Base-by-base conservation (phyloP, 1,140 invertebrate genomes). In the Archegozetes longisetosus region DNA sequence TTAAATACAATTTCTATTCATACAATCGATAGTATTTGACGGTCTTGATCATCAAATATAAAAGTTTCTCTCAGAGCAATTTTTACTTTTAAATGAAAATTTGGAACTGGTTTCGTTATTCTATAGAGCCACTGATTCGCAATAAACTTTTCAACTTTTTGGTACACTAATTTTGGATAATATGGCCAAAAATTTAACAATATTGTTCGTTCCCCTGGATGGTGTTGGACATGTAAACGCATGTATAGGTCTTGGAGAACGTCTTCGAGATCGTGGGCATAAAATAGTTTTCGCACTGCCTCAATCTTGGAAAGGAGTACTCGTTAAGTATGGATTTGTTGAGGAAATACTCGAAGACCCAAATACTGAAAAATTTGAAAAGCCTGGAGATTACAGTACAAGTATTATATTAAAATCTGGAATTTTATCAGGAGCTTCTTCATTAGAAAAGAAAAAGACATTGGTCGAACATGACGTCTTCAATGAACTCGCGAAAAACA, bases 221-320 rank as follows among this genome's bases (percentile, higher is more conserved):
- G 52, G n/a, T 24, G 23, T 24, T 12, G 52, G 52, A 24, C 52
- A 53, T 26, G 26, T 53, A 14, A 53, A 53, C 52, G n/a, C 52
- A 23, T 20, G n/a, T 27, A 26, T 26, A 23, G 52, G 52, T 53
- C 12, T 26, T 12, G n/a, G 9, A 13, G 9, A 53, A 17, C 3
- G 3, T 12, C 52, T 53, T 24, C 52, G 13, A 24, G 6, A 17
- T 12, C 52, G 52, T 27, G 52, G 52, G 13, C 52, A 53, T 27
- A 20, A 24, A 53, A 53, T 53, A 14, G 26, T 53, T 3, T 53
- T 53, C 20, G 25, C 26, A 3, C 3, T 53, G 3, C 13, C 13
- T 23, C 3, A 53, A 9, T 12, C 26, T 3, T 53, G 13, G 13
- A n/a, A 48, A 14, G 53, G 53, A 23, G 14, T 25, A 32, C 23